A percentile compares a stretch with the other conserved stretches of the same genome.
These are phyloP conservation scores for Aepyceros melampus DNA, from an alignment of 2,113 vertebrate species.

Conservation along the genomic window DNA sequence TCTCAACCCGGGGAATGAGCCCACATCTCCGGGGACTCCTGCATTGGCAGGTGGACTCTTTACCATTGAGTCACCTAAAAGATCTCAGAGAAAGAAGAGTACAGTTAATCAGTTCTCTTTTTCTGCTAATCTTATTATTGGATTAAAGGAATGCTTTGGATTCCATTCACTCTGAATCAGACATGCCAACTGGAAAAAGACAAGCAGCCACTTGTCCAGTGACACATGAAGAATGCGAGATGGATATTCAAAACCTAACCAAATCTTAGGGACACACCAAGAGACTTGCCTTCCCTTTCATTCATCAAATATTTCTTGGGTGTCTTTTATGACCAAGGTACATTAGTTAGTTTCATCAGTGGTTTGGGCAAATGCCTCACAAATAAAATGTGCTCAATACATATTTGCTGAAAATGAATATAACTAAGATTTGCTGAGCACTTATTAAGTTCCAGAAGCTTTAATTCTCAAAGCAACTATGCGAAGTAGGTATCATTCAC, in stretches of 20 bases:
- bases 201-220: background rate
- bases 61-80: background rate
- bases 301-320: background rate
- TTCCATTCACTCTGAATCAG: background rate
- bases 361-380: background rate
- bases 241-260: background rate
- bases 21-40: background rate
- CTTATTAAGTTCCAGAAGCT: background rate
- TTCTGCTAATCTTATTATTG: background rate
- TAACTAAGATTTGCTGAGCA: background rate
- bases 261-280: background rate
- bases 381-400: background rate
- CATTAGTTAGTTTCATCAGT: background rate
- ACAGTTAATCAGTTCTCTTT: background rate
- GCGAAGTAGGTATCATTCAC: background rate
- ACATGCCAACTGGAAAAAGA: background rate
- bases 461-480: slow-evolving; percentile 1
- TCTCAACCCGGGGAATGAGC: background rate
- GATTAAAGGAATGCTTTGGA: background rate
- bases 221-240: background rate
- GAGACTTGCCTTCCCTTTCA: background rate
- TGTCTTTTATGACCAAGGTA: background rate
- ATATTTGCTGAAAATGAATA: background rate
- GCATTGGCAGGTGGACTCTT: background rate
- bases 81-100: background rate